phyloP scores from a whole-genome alignment of 2,888 invertebrate species.

The Busseola fusca region DNA sequence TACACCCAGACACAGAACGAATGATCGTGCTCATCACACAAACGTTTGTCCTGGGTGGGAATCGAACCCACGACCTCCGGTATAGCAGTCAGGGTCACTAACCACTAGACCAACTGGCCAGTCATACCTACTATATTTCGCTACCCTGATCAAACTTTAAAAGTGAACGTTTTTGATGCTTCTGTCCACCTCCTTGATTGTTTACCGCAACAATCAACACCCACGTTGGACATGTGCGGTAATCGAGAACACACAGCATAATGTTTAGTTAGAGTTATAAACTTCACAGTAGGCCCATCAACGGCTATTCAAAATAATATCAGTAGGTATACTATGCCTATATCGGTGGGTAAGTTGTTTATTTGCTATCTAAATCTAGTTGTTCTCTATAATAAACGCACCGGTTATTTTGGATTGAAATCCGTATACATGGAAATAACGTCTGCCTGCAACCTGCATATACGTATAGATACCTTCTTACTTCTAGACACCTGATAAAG shows the following conservation, averaged over 20 bases:
- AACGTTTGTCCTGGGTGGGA: too few relatives aligned
- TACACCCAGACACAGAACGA: too few relatives aligned
- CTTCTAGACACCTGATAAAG: background rate
- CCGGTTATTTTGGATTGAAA: constrained; percentile 20
- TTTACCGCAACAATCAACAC: constrained; percentile 25
- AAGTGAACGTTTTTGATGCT: background rate
- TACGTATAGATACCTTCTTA: background rate
- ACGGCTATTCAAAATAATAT: constrained; percentile 18
- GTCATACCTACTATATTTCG: too few relatives aligned
- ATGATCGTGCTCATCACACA: too few relatives aligned
- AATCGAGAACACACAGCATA: constrained; percentile 25
- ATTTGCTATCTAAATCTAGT: constrained; percentile 19
- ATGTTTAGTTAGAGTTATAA: constrained; percentile 17
- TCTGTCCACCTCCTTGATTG: background rate
- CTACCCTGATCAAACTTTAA: background rate
- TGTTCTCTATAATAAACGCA: constrained; percentile 30
- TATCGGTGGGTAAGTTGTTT: background rate
- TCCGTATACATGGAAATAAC: constrained; percentile 17
- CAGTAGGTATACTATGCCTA: background rate
- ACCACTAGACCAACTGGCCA: too few relatives aligned
- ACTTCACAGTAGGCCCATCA: constrained; percentile 25
- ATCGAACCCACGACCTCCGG: too few relatives aligned
- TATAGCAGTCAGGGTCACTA: too few relatives aligned
- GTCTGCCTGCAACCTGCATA: constrained; percentile 1
- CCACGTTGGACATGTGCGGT: constrained; percentile 32